Evolutionary conservation across 2,113 vertebrate genomes (phyloP), one percentile per base, ranked within the genome.

Genomic region (Aplodontia rufa): DNA sequence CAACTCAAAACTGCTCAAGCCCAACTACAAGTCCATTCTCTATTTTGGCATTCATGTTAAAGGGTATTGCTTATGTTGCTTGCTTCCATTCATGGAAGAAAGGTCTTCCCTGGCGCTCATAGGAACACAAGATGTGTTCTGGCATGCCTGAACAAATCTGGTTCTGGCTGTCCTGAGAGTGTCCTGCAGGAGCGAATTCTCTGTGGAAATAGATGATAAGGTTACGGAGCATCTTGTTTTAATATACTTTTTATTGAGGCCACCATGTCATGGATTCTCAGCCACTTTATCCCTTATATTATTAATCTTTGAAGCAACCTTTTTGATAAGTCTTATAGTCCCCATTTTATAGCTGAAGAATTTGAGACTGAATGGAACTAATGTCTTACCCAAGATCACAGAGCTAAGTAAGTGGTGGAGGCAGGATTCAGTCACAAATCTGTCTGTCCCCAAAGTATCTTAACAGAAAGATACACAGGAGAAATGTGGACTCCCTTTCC

Each of bases 21-120:
- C 47, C 51, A 37, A 68, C 28, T 94, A 32, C 51, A 78, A 87
- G n/a, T 4, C 35, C 55, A 84, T 82, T 90, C 60, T 78, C 24
- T 58, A 64, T 87, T 85, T 90, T 81, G 42, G 40, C 87, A 95
- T 80, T 97, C 78, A 85, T 87, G 20, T 90, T 79, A 87, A 62
- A 32, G 45, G 32, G 13, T 69, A 89, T 75, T 55, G 14, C 53
- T 94, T 93, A 37, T 49, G 42, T 60, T 55, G 58, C 14, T 51
- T 58, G 35, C 93, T 93, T 62, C 8, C 14, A 86, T 87, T 90
- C 11, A 66, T 30, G 68, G 78, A 90, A 93, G 51, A 72, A 92
- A 92, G 37, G 4, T 78, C 60, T 95, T 85, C 4, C 22, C 45
- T 72, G 37, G 19, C 17, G 87, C 16, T 22, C 26, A 35, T 9